A percentile compares a stretch with the other conserved stretches of the same genome.
Conservation (phyloP, 2,797 vertebrate species). For the Hydrophis major region DNA sequence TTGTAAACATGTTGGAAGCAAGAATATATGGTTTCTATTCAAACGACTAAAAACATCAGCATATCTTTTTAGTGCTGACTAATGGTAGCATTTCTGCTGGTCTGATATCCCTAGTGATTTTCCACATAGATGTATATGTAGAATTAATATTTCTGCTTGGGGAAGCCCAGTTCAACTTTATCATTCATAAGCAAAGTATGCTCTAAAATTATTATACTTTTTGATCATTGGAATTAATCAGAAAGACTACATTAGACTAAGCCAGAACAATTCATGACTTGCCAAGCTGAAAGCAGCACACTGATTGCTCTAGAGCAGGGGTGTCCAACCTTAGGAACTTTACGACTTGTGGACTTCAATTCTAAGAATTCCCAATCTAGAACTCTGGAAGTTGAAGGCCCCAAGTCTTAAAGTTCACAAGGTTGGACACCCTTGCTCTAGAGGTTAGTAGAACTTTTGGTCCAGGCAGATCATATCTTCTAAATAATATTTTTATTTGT, state of each 20-base stretch:
- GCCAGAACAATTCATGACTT: background rate
- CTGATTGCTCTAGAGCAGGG: no score
- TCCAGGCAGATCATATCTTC: background rate
- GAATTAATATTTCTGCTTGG: slow-evolving; percentile 74
- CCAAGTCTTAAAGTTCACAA: background rate
- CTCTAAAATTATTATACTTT: slow-evolving; percentile 74
- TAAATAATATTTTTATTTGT: background rate
- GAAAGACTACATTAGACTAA: slow-evolving; percentile 34
- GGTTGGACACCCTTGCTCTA: background rate
- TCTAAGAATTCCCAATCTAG: background rate
- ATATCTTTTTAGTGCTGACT: slow-evolving; percentile 85
- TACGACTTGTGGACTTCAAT: background rate
- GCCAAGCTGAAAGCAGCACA: background rate
- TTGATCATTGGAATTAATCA: slow-evolving; percentile 66
- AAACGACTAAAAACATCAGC: slow-evolving; percentile 90
- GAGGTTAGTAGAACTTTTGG: background rate
- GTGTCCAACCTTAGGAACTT: background rate
- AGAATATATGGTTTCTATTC: slow-evolving; percentile 83
- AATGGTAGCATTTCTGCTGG: slow-evolving; percentile 87
- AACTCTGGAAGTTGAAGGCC: background rate
- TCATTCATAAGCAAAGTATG: slow-evolving; percentile 71
- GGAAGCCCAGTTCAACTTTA: slow-evolving; percentile 68
- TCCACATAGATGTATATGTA: background rate
- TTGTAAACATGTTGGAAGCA: slow-evolving; percentile 90
- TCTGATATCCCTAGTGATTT: slow-evolving; percentile 71